Evolutionary conservation across 1,140 invertebrate genomes (phyloP).

Genomic region (Leptinotarsa texana): DNA sequence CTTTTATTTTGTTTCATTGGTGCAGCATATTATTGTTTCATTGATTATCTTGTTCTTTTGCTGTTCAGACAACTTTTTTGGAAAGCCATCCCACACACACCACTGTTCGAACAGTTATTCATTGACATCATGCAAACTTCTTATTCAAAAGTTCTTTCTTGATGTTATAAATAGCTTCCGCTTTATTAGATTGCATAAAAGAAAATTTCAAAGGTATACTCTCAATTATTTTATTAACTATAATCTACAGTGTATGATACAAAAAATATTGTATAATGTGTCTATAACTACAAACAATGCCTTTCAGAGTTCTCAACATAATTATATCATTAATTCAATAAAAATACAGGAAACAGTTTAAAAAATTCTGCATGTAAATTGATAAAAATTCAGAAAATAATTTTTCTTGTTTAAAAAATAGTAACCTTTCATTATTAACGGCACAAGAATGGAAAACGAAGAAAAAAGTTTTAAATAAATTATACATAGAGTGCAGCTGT

Average conservation of each 20-base stretch:
- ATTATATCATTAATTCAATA: constrained; percentile 19
- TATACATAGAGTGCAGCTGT: constrained; percentile 19
- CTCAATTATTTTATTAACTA: constrained; percentile 39
- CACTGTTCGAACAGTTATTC: no score
- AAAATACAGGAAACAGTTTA: constrained; percentile 17
- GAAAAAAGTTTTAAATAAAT: constrained; percentile 25
- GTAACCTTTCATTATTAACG: constrained; percentile 22
- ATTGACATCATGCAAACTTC: no score
- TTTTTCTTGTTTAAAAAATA: constrained; percentile 22
- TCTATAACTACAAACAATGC: constrained; percentile 50
- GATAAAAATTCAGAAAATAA: constrained; percentile 23
- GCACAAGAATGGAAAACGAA: constrained; percentile 21
- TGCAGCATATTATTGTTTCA: no score
- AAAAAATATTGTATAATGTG: constrained; percentile 51
- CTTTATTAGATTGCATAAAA: no score
- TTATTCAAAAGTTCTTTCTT: no score
- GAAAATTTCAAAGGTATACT: not conserved
- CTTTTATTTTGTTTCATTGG: no score
- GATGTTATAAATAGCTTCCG: no score
- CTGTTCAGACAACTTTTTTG: no score
- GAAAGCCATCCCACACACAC: no score
- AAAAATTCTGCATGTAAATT: constrained; percentile 10
- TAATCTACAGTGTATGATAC: constrained; percentile 50
- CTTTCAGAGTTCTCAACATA: constrained; percentile 39
- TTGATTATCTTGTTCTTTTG: no score